Evolutionary conservation across 30 jellyfish, hydroid and myxozoan species (phyloP).

Genomic region (Sanderia malayensis): DNA sequence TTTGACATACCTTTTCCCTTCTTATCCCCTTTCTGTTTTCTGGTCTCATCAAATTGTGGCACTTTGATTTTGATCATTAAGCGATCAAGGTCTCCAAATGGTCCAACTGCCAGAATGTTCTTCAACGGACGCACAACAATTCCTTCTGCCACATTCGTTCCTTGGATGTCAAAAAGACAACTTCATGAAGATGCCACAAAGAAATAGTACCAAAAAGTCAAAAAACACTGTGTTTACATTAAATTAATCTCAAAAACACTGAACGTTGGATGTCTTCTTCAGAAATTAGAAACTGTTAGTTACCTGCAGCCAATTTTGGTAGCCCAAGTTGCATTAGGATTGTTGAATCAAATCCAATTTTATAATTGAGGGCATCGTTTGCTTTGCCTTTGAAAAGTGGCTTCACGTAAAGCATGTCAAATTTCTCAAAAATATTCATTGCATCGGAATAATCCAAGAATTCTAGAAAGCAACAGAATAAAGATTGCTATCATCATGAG

Average conservation of each 20-base stretch:
- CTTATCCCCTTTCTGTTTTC: constrained; percentile 57
- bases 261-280: no score
- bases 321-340: constrained; percentile 77
- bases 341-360: constrained; percentile 74
- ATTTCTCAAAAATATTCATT: constrained; percentile 67
- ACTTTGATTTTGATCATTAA: constrained; percentile 72
- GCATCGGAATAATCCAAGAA: constrained; percentile 75
- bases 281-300: no score
- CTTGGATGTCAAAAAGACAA: constrained; percentile 39
- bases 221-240: no score
- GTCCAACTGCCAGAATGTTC: constrained; percentile 32
- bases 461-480: no score
- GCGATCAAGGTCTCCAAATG: constrained; percentile 57
- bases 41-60: constrained; percentile 73
- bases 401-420: constrained; percentile 61
- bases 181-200: no score
- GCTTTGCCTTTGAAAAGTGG: constrained; percentile 78
- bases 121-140: constrained; percentile 83
- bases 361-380: constrained; percentile 76
- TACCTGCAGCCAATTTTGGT: constrained; percentile 88
- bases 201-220: no score
- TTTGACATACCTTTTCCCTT: constrained; percentile 41
- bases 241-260: no score
- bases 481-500: no score
- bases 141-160: constrained; percentile 95